A percentile compares a stretch with the other conserved stretches of the same genome.
These are phyloP conservation scores for Gobio gobio DNA, from an alignment of 2,113 vertebrate species.

Conservation along the genomic window DNA sequence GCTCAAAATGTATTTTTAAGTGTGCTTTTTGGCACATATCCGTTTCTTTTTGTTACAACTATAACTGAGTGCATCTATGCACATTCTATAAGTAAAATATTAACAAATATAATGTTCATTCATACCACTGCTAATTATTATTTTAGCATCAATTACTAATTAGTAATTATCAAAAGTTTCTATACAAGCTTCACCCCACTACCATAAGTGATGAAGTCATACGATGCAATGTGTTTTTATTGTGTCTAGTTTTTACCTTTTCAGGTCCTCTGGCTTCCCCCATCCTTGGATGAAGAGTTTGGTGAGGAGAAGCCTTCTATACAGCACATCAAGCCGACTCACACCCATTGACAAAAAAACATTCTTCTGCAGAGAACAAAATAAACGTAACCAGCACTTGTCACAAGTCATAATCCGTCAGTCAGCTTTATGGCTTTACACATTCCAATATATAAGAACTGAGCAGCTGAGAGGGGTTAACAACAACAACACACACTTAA, in stretches of 20 bases:
- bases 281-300: constrained; percentile 98
- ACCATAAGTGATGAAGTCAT: background rate
- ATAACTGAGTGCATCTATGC: too few species aligned
- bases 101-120: too few species aligned
- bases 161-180: background rate
- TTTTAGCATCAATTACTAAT: background rate
- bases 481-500: constrained; percentile 1
- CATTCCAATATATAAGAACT: background rate
- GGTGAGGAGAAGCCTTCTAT: constrained; percentile 92
- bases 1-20: too few species aligned
- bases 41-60: background rate
- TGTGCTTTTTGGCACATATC: background rate
- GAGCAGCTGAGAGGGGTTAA: background rate
- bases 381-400: background rate
- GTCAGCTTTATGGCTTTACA: background rate
- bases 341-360: constrained; percentile 87
- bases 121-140: background rate
- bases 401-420: background rate
- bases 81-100: too few species aligned
- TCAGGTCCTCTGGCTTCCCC: constrained; percentile 96
- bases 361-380: constrained; percentile 71
- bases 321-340: constrained; percentile 93
- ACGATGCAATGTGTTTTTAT: background rate
- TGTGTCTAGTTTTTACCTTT: constrained; percentile 76
- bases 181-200: too few species aligned